Conservation (phyloP, 2,888 invertebrate genomes). For the Drosophila neotestacea region DNA sequence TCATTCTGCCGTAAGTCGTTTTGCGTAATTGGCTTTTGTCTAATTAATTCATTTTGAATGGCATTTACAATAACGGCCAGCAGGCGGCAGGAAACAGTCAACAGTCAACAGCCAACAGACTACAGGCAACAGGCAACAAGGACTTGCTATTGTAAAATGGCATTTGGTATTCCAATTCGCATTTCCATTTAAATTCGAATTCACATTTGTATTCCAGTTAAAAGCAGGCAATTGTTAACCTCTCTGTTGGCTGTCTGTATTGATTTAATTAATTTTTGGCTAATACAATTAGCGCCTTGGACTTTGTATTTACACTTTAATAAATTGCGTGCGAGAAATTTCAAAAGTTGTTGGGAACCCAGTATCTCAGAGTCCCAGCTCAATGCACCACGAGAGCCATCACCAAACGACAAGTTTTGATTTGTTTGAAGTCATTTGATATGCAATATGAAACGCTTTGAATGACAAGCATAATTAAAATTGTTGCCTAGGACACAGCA, state of each 20-base stretch:
- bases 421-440: constrained; percentile 46
- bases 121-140: constrained; percentile 23
- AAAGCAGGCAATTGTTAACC: constrained; percentile 50
- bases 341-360: constrained; percentile 21
- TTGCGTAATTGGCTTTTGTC: constrained; percentile 75
- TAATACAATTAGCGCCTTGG: constrained; percentile 68
- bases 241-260: constrained; percentile 37
- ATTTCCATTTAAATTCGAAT: constrained; percentile 13
- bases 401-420: constrained; percentile 21
- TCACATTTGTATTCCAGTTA: constrained; percentile 30
- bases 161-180: constrained; percentile 26
- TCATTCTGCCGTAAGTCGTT: constrained; percentile 65
- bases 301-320: constrained; percentile 38
- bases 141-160: constrained; percentile 46
- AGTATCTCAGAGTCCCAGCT: constrained; percentile 22
- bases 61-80: constrained; percentile 40
- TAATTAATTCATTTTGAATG: constrained; percentile 71
- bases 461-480: constrained; percentile 67
- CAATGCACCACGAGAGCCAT: constrained; percentile 30
- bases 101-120: constrained; percentile 13
- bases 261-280: constrained; percentile 68
- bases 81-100: constrained; percentile 14
- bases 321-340: constrained; percentile 61
- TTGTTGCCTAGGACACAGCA: constrained; percentile 47
- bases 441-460: constrained; percentile 44